Evolutionary conservation across 1,140 invertebrate genomes (phyloP).

Genomic region (Bombus sibiricus): DNA sequence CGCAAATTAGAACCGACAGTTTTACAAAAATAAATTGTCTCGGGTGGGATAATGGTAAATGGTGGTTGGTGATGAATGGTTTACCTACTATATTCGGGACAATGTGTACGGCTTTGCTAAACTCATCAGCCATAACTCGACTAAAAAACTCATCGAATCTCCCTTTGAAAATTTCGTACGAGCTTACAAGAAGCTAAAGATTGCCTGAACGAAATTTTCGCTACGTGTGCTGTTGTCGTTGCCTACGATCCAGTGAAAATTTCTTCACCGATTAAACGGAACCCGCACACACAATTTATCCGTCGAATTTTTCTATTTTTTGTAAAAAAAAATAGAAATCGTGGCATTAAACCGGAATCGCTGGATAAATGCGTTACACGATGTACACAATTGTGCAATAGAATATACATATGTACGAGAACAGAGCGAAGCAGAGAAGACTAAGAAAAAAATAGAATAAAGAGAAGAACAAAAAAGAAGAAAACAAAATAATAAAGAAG

Average conservation of each 20-base stretch:
- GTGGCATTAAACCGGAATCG: neutral
- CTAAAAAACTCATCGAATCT: neutral
- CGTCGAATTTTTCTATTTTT: neutral
- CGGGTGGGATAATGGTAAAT: slow-evolving; percentile 3
- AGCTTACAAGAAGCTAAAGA: neutral
- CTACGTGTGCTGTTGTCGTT: neutral
- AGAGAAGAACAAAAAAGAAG: neutral
- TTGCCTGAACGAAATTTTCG: neutral
- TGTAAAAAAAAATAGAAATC: neutral
- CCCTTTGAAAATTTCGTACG: neutral
- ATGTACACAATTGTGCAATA: neutral
- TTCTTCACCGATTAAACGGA: neutral
- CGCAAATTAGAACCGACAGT: slow-evolving; percentile 58
- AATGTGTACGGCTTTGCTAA: slow-evolving; percentile 15
- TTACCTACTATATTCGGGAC: slow-evolving; percentile 15
- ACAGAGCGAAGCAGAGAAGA: neutral
- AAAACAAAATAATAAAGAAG: neutral
- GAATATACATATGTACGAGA: neutral
- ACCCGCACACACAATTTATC: neutral
- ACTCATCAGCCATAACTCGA: neutral
- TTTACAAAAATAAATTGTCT: slow-evolving; percentile 65
- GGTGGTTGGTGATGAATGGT: neutral
- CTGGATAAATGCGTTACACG: neutral
- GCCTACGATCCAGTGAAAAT: neutral
- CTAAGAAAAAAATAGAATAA: neutral